Evolutionary conservation across 2,797 vertebrate genomes (phyloP).

Genomic region (Macropodus opercularis): DNA sequence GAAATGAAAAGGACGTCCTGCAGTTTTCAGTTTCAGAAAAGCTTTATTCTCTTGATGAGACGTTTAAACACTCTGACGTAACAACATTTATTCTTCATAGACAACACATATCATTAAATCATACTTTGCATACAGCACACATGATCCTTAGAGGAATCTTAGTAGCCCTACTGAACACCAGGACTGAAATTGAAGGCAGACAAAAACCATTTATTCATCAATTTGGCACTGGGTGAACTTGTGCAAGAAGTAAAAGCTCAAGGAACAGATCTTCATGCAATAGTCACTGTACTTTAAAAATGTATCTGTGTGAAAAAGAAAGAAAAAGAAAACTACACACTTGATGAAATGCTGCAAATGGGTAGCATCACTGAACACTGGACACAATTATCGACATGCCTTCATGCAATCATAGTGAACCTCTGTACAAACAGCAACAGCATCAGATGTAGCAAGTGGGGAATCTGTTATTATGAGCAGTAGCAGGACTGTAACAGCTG

Average conservation of each 20-base stretch:
- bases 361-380: slow-evolving; percentile 22
- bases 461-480: not conserved
- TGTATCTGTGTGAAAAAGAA: slow-evolving; percentile 2
- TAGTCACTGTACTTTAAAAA: slow-evolving; percentile 28
- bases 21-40: not conserved
- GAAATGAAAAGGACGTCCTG: not conserved
- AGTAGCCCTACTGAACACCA: slow-evolving; percentile 30
- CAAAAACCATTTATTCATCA: not conserved
- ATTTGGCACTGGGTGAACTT: slow-evolving; percentile 45
- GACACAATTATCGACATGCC: slow-evolving; percentile 23
- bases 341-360: slow-evolving; percentile 13
- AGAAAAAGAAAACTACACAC: no score
- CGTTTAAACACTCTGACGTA: slow-evolving; percentile 10
- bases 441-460: slow-evolving; percentile 19
- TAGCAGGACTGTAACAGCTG: slow-evolving; percentile 7
- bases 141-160: slow-evolving; percentile 13
- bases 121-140: slow-evolving; percentile 53
- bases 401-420: slow-evolving; percentile 43
- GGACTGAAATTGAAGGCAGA: slow-evolving; percentile 19
- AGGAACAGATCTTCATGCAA: slow-evolving; percentile 42
- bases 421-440: slow-evolving; percentile 17
- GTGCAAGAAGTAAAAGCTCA: slow-evolving; percentile 7
- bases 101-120: slow-evolving; percentile 55
- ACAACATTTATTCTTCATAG: slow-evolving; percentile 56
- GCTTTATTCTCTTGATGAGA: not conserved